Conservation (phyloP, 37 sponge, comb jelly and placozoan species). For the Crambe crambe region DNA sequence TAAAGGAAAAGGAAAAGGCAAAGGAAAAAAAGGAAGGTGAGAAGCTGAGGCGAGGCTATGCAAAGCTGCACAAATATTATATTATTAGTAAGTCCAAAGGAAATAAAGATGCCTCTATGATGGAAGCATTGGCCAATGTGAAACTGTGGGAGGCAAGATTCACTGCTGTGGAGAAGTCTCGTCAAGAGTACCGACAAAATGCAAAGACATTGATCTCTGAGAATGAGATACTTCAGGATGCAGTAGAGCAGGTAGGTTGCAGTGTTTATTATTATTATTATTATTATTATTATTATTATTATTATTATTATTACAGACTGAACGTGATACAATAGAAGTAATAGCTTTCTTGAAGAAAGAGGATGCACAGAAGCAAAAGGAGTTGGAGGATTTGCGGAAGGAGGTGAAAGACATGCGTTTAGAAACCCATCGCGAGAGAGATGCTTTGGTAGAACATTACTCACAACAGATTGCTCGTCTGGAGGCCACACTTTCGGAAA, state of each 20-base stretch:
- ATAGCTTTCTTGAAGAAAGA: constrained; percentile 89
- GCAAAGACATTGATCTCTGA: constrained; percentile 65
- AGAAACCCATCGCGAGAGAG: constrained; percentile 65
- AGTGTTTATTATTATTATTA: background rate
- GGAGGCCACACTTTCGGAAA: constrained; percentile 36
- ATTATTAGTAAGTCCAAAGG: background rate
- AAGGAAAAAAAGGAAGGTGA: background rate
- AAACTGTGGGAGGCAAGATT: constrained; percentile 85
- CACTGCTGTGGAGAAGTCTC: constrained; percentile 75
- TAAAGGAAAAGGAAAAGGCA: constrained; percentile 18
- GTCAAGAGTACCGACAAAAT: constrained; percentile 74
- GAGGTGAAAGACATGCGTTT: constrained; percentile 70
- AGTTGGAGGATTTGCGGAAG: constrained; percentile 27
- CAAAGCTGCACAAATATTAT: background rate
- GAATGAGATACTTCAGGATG: constrained; percentile 82
- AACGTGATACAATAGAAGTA: constrained; percentile 95
- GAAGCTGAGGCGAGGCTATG: background rate
- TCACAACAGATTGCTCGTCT: constrained; percentile 21
- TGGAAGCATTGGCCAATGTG: constrained; percentile 68
- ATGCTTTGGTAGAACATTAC: constrained; percentile 34
- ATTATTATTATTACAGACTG: constrained; percentile 50
- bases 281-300: background rate
- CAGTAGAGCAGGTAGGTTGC: constrained; percentile 63
- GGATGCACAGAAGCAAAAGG: constrained; percentile 67
- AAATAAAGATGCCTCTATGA: constrained; percentile 63